A percentile compares a stretch with the other conserved stretches of the same genome.
Evolutionary conservation across 2,888 invertebrate species (phyloP).

Genomic region (Andrena haemorrhoa): DNA sequence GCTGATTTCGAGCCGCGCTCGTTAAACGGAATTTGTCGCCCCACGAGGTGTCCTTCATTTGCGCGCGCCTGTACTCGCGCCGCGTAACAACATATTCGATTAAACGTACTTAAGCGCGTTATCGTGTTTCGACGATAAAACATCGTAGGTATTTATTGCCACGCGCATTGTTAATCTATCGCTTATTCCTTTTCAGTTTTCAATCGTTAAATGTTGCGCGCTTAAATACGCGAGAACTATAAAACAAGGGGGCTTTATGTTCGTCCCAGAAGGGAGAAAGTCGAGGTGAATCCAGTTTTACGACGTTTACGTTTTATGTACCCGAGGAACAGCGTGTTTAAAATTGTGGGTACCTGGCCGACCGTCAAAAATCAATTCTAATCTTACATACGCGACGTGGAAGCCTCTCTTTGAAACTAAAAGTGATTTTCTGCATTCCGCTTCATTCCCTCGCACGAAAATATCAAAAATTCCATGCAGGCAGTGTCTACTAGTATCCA

Average conservation of each 20-base stretch:
- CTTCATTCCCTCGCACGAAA: too few species aligned
- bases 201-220: constrained; percentile 1
- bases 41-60: constrained; percentile 43
- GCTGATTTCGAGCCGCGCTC: constrained; percentile 46
- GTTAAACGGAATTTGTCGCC: constrained; percentile 77
- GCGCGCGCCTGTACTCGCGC: constrained; percentile 2
- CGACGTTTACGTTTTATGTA: too few species aligned
- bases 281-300: not conserved
- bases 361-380: too few species aligned
- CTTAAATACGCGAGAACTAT: not conserved
- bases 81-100: constrained; percentile 8
- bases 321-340: too few species aligned
- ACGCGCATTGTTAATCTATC: constrained; percentile 8
- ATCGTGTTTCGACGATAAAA: constrained; percentile 26
- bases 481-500: too few species aligned
- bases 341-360: too few species aligned
- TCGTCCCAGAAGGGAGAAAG: not conserved
- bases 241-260: not conserved
- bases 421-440: too few species aligned
- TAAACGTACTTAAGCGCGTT: constrained; percentile 18
- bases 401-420: too few species aligned
- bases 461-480: too few species aligned
- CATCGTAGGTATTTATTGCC: constrained; percentile 8
- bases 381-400: too few species aligned
- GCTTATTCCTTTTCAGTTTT: constrained; percentile 1